Evolutionary conservation across 2,113 vertebrate species (phyloP).

Genomic region (Ammospiza caudacuta): DNA sequence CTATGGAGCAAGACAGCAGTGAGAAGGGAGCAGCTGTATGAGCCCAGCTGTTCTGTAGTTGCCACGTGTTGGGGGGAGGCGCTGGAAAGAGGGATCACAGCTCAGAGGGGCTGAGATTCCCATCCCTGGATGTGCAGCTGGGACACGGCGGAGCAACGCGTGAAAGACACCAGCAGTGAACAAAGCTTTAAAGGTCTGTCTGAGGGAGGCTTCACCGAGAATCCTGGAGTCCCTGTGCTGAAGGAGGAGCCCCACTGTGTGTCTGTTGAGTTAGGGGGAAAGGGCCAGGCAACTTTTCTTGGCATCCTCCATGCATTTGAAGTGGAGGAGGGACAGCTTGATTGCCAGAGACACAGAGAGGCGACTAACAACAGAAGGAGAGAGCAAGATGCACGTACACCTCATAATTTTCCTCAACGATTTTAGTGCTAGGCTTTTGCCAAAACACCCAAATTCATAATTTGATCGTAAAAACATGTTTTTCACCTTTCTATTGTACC

Average conservation of each 20-base stretch:
- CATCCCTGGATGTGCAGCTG: background rate
- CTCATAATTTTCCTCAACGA: background rate
- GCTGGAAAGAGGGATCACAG: background rate
- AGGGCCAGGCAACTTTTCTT: background rate
- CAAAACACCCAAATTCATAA: background rate
- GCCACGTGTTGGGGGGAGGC: rapidly evolving
- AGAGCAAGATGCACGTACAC: background rate
- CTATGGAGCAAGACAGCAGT: background rate
- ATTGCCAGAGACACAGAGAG: background rate
- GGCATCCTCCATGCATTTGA: background rate
- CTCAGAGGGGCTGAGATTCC: background rate
- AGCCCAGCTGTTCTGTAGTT: rapidly evolving
- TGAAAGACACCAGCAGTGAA: rapidly evolving
- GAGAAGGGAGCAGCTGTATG: background rate
- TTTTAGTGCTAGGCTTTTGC: background rate
- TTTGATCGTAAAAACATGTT: background rate
- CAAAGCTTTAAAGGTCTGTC: rapidly evolving
- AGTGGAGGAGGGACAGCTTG: background rate
- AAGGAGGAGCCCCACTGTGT: background rate
- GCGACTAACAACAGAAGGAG: background rate
- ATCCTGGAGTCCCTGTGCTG: background rate
- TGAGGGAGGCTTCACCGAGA: background rate
- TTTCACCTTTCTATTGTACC: background rate
- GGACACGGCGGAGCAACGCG: rapidly evolving
- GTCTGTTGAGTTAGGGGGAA: background rate